Evolutionary conservation across 2,888 invertebrate genomes (phyloP), one percentile per base, ranked within the genome.

Genomic region (Nudaria mundana): DNA sequence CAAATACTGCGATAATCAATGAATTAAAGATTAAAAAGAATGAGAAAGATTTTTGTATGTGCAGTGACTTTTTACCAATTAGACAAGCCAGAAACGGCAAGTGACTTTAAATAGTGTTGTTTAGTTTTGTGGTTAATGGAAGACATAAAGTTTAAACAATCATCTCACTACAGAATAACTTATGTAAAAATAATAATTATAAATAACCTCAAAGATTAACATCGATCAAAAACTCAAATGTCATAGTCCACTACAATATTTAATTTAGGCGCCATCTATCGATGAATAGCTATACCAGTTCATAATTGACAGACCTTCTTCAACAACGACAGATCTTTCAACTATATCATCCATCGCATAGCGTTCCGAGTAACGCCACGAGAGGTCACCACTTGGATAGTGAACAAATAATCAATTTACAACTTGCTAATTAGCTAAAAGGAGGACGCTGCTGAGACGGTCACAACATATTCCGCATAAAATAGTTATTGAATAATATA

Each of bases 361-460:
- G 12, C 11, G 5, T 25, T 25, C 25, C 12, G 12, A 25, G 25
- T 25, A 25, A 25, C 25, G 25, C 25, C 25, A 25, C 12, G 25
- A 25, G 25, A 25, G 25, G 25, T 12, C 25, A 25, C 25, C 25
- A 25, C 25, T 25, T 25, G 25, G 25, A 25, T 25, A n/a, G n/a
- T n/a, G n/a, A n/a, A 25, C 25, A 25, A 25, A 25, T 10, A 25
- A 25, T 25, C 1, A 11, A 25, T 12, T 25, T 25, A 25, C 25
- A 25, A 25, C 25, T 25, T 25, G 25, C 25, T 3, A 25, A 25
- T 12, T 25, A 25, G 12, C 25, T 25, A 12, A 25, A 25, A 28
- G 28, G 28, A 28, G 28, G 28, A 5, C n/a, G n/a, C n/a, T n/a
- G n/a, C n/a, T n/a, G n/a, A n/a, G n/a, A n/a, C n/a, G n/a, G n/a